Conservation (phyloP, 2,113 vertebrate genomes). For the Sapayoa aenigma region DNA sequence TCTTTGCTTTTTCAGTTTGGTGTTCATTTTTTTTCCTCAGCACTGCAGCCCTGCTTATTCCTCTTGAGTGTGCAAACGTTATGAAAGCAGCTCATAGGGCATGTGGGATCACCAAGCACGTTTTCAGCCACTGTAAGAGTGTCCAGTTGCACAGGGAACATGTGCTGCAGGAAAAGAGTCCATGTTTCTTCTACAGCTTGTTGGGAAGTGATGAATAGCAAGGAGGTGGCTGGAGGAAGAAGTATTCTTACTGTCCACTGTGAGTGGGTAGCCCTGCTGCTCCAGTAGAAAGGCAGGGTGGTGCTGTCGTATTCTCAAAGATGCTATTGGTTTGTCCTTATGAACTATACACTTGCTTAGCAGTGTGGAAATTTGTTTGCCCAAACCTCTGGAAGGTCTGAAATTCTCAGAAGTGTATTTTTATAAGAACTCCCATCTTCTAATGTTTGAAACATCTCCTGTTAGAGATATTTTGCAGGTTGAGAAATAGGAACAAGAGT, state of each 20-base stretch:
- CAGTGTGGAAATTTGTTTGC: neutral
- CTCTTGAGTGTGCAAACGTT: neutral
- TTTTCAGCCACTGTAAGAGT: neutral
- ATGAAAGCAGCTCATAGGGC: fast-evolving
- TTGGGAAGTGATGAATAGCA: neutral
- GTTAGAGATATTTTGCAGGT: neutral
- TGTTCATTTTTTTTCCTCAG: neutral
- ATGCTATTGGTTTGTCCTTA: fast-evolving
- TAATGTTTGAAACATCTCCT: neutral
- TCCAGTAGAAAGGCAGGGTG: neutral
- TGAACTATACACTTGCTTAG: neutral
- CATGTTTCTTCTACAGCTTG: neutral
- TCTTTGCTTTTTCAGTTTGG: neutral
- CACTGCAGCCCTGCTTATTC: neutral
- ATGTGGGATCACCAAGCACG: fast-evolving
- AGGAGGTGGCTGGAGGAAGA: neutral
- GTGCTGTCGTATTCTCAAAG: fast-evolving
- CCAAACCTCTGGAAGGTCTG: neutral
- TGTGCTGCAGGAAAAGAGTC: neutral
- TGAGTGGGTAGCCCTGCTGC: too few species aligned
- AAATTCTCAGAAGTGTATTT: neutral
- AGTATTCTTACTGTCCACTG: fast-evolving
- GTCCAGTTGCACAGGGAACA: neutral
- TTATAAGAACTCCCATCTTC: neutral
- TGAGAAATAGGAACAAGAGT: neutral